phyloP scores from a whole-genome alignment of 2,888 invertebrate species.

The Agelastica alni region DNA sequence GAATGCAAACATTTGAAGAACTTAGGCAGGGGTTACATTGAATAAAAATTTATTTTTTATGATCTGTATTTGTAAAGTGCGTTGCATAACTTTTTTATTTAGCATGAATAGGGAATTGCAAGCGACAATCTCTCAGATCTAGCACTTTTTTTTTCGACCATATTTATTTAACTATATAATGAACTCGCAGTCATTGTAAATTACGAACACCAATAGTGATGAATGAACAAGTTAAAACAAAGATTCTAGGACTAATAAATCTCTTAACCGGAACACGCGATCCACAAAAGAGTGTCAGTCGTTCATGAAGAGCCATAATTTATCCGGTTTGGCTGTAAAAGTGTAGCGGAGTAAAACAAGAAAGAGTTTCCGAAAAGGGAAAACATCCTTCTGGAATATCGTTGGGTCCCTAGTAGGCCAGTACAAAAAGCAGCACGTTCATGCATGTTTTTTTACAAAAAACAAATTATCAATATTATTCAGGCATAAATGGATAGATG shows the following conservation, averaged over 20 bases:
- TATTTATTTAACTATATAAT: too few species aligned
- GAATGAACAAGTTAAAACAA: slow-evolving; percentile 8
- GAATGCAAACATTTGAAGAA: too few species aligned
- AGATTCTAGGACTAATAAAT: slow-evolving; percentile 29
- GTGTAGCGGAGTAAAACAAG: slow-evolving; percentile 33
- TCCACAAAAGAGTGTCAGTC: slow-evolving; percentile 35
- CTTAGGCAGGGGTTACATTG: too few species aligned
- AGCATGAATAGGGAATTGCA: too few species aligned
- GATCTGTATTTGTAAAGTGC: too few species aligned
- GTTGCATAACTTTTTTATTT: too few species aligned
- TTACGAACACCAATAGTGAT: background rate
- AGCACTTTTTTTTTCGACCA: too few species aligned
- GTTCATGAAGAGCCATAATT: slow-evolving; percentile 45
- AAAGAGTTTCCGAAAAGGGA: slow-evolving; percentile 42
- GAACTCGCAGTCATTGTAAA: background rate
- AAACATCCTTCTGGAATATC: slow-evolving; percentile 31
- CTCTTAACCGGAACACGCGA: slow-evolving; percentile 22
- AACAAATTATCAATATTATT: too few species aligned
- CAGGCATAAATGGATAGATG: too few species aligned
- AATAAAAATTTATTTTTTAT: too few species aligned
- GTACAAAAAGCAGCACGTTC: background rate
- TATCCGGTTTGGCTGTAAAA: slow-evolving; percentile 37
- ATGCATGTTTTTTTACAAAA: too few species aligned
- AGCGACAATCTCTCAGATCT: too few species aligned
- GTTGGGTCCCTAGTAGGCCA: slow-evolving; percentile 5